Base-by-base conservation (phyloP, 2,797 vertebrate species). In the Amazonetta brasiliensis region DNA sequence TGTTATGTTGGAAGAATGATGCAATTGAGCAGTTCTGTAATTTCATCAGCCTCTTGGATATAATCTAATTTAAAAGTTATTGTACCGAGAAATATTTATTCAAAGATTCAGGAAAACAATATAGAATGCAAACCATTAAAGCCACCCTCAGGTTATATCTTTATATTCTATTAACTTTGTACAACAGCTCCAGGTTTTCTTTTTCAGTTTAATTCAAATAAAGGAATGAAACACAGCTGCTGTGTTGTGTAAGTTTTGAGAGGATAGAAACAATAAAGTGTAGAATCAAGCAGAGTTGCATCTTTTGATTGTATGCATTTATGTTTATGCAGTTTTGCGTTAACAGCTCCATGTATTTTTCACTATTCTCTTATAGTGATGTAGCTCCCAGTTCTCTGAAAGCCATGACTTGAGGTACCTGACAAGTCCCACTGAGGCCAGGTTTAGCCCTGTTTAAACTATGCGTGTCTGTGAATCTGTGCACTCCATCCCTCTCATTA, bases 31-130 rank as follows among this genome's bases (percentile, higher is more conserved):
- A 71, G 25, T 76, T 88, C 71, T 88, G 59, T 84, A 94, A 94
- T 79, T 88, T 86, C 59, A 68, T 81, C 59, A 66, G 10, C 12
- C 30, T 92, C 43, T 82, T 92, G 56, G 73, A 81, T 91, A 66
- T 62, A 93, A 59, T 9, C 18, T 86, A 74, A 84, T 84, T 79
- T 84, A 75, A 90, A 94, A 90, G 72, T 58, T 92, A 84, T 84
- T 90, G 28, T 88, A 60, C 31, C 56, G 21, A 90, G 15, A 76
- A 94, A 90, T 90, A 84, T 76, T 91, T 94, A 92, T 86, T 91
- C 72, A 89, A 89, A 80, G 60, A 62, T 77, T 89, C 37, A 73
- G 55, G 33, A 69, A 92, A 91, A 95, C 22, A 60, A 62, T 87
- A 89, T 13, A 71, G 22, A 72, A 87, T 60, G 18, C 43, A 89